Conservation (phyloP, 2,888 invertebrate species). For the Leucozona laternaria region DNA sequence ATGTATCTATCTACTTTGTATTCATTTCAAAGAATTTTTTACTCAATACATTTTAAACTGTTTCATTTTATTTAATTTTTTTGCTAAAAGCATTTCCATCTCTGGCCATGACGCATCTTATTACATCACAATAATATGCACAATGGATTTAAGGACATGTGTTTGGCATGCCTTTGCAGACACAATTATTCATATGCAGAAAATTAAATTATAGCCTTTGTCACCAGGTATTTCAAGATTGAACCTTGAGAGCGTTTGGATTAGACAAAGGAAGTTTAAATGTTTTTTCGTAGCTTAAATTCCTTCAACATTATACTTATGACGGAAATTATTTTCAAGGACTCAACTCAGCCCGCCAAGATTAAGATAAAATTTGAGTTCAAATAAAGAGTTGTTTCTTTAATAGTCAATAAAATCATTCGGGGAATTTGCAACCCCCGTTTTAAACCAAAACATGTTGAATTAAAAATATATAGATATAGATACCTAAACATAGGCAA, state of each 20-base stretch:
- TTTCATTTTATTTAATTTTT: background rate
- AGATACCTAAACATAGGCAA: background rate
- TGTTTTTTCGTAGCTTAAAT: background rate
- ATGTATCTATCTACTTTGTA: background rate
- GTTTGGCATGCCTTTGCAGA: background rate
- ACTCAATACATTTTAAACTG: background rate
- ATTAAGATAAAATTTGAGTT: background rate
- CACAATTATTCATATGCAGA: background rate
- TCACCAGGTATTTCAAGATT: background rate
- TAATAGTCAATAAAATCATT: conserved; percentile 21
- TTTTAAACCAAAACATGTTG: conserved; percentile 22
- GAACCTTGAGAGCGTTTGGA: background rate
- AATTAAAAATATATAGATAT: background rate
- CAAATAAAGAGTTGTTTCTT: background rate
- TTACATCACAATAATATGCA: conserved; percentile 14
- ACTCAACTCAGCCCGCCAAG: background rate
- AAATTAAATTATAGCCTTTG: background rate
- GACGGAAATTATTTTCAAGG: background rate
- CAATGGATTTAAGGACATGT: background rate
- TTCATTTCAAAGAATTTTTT: background rate
- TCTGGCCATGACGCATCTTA: conserved; percentile 20
- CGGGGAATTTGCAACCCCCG: background rate
- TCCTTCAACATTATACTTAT: background rate
- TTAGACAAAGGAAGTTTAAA: background rate
- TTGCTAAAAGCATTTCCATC: background rate